A percentile compares a stretch with the other conserved stretches of the same genome.
These are phyloP conservation scores for Streblospio benedicti DNA, from an alignment of 1,140 invertebrate genomes.

Conservation along the genomic window DNA sequence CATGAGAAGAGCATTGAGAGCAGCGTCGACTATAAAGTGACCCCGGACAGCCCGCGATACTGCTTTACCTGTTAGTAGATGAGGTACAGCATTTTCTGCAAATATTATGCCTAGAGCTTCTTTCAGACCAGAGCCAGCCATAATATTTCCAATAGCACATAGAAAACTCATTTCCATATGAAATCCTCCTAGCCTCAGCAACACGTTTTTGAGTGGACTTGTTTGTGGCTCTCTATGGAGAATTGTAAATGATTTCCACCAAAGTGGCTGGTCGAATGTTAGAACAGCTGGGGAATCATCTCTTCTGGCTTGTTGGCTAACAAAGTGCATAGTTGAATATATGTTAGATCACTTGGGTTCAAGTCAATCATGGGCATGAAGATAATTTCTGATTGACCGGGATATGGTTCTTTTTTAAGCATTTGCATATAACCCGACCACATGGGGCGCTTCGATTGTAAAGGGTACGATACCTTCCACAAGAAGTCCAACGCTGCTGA, in stretches of 20 bases:
- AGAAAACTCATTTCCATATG: conserved; percentile 17
- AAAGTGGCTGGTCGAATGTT: conserved; percentile 20
- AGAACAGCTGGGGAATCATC: conserved; percentile 11
- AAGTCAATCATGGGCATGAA: conserved; percentile 21
- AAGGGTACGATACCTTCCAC: background rate
- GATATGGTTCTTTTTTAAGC: background rate
- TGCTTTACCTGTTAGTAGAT: conserved; percentile 16
- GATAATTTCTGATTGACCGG: conserved; percentile 6
- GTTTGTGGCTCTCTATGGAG: background rate
- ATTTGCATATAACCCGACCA: background rate
- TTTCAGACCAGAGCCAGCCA: conserved; percentile 16
- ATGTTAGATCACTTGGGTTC: conserved; percentile 13
- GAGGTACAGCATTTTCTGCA: conserved; percentile 7
- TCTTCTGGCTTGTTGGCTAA: background rate
- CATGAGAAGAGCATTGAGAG: too few relatives aligned
- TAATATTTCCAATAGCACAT: background rate
- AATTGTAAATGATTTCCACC: conserved; percentile 8
- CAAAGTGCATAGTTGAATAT: background rate
- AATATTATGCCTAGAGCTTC: conserved; percentile 15
- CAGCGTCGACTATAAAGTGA: too few relatives aligned
- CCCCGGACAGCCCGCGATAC: conserved; percentile 12
- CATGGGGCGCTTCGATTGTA: background rate
- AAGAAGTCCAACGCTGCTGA: background rate
- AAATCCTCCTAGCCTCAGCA: background rate
- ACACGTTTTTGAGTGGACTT: too few relatives aligned